phyloP scores from a whole-genome alignment of 2,113 vertebrate species.

The Melanerpes formicivorus region DNA sequence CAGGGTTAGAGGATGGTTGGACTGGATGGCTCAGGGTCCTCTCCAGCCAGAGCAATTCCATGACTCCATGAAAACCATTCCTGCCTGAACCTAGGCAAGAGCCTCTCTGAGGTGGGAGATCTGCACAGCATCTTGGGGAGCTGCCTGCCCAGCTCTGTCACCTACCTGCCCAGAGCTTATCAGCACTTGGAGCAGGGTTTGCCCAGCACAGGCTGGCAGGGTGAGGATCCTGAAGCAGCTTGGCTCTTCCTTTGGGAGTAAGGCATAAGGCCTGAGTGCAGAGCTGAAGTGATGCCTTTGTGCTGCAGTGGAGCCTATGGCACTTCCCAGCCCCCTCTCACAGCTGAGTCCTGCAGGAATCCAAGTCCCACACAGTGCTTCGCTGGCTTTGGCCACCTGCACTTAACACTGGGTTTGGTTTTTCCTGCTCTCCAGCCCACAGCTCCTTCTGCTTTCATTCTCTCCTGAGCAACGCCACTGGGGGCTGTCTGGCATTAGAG shows the following conservation, averaged over 20 bases:
- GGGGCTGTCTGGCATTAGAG: neutral
- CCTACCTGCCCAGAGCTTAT: conserved; percentile 3
- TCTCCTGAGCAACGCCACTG: neutral
- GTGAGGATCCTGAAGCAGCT: neutral
- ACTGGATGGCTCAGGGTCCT: too few relatives aligned
- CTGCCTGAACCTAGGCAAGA: neutral
- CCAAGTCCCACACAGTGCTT: too few relatives aligned
- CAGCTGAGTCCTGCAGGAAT: too few relatives aligned
- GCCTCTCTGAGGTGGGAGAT: neutral
- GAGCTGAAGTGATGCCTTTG: too few relatives aligned
- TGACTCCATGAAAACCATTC: neutral
- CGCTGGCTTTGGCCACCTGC: neutral
- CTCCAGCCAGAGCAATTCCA: too few relatives aligned
- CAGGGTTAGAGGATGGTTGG: too few relatives aligned
- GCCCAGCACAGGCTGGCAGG: neutral
- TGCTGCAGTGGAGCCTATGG: too few relatives aligned
- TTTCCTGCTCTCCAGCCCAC: neutral
- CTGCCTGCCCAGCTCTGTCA: neutral
- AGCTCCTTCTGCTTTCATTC: neutral
- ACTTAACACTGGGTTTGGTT: neutral
- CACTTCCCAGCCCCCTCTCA: too few relatives aligned
- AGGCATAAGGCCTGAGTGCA: neutral
- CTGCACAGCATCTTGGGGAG: neutral
- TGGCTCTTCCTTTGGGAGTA: neutral
- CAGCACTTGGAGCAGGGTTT: conserved; percentile 1